Base-by-base conservation (phyloP, 2,797 vertebrate genomes). In the Eospalax fontanierii region DNA sequence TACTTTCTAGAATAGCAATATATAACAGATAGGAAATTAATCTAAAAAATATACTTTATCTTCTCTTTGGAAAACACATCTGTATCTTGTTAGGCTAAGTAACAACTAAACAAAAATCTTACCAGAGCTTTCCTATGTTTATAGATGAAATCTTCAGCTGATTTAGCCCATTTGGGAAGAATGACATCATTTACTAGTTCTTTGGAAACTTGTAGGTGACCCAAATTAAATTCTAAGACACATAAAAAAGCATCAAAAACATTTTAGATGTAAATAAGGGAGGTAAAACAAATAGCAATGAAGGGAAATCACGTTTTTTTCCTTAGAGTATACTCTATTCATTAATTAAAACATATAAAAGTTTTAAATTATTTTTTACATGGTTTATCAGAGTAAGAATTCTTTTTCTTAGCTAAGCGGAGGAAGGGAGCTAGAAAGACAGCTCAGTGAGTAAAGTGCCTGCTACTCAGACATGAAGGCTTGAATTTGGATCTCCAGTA, bases 121-220 rank as follows among this genome's bases (percentile, higher is more conserved):
- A 99, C 99, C 99, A 99, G 98, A 90, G 99, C 99, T 98, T 99
- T 99, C 94, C 99, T 99, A 97, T 99, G 99, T 98, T 99, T 99
- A 98, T 98, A 99, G 98, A 99, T 99, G 96, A 99, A 99, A 97
- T 99, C 99, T 98, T 99, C 99, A 0, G 99, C 99, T 73, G 99
- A 99, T 92, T 99, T 99, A 91, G 99, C 99, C 99, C 99, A 99
- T 97, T 98, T 99, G 1, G 99, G 99, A 46, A 99, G 99, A 97
- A 99, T 74, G 66, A 99, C 99, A 88, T 99, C 98, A 96, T 99
- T 99, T 22, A 99, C 99, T 66, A 98, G 88, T 84, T 99, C 99
- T 98, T 99, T 99, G 24, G 99, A 99, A 97, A 99, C 99, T 97
- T 99, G 99, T 93, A 99, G 98, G 57, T 98, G 99, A 96, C 99